phyloP scores from a whole-genome alignment of 1,140 invertebrate genomes.

The Acyrthosiphon pisum region DNA sequence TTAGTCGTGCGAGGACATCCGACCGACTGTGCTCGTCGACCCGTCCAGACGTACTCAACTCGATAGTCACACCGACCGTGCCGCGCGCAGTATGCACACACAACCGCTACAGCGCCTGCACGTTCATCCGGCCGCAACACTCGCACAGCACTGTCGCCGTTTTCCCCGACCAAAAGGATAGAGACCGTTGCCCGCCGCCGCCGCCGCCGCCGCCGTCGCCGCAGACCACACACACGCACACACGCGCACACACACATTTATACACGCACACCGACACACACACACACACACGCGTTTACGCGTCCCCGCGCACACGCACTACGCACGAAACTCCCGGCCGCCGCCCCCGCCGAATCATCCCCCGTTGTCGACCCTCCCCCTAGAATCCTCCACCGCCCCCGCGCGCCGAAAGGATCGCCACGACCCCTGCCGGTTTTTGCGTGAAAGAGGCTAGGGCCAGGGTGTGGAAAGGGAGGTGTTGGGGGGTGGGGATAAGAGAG shows the following conservation, averaged over 20 bases:
- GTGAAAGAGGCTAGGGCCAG: background rate
- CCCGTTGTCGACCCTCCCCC: background rate
- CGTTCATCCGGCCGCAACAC: slow-evolving; percentile 41
- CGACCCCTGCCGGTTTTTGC: background rate
- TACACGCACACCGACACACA: background rate
- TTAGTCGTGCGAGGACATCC: background rate
- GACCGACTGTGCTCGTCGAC: background rate
- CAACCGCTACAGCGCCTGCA: background rate
- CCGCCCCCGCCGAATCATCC: background rate
- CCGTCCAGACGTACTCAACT: too few species aligned
- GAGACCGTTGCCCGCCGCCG: slow-evolving; percentile 2
- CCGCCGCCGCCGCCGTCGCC: slow-evolving; percentile 3
- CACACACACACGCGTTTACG: background rate
- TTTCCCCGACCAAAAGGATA: slow-evolving; percentile 21
- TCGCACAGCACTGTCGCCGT: slow-evolving; percentile 47
- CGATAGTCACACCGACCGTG: background rate
- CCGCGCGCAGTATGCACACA: background rate
- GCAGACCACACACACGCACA: background rate
- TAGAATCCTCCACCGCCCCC: background rate
- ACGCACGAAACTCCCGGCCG: background rate
- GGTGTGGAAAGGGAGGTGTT: too few species aligned
- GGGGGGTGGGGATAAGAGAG: too few species aligned
- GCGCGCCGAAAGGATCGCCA: background rate
- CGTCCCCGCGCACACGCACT: slow-evolving; percentile 12
- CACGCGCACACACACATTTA: background rate